Conservation (phyloP, 2,888 invertebrate genomes). For the Parnassius orleans region DNA sequence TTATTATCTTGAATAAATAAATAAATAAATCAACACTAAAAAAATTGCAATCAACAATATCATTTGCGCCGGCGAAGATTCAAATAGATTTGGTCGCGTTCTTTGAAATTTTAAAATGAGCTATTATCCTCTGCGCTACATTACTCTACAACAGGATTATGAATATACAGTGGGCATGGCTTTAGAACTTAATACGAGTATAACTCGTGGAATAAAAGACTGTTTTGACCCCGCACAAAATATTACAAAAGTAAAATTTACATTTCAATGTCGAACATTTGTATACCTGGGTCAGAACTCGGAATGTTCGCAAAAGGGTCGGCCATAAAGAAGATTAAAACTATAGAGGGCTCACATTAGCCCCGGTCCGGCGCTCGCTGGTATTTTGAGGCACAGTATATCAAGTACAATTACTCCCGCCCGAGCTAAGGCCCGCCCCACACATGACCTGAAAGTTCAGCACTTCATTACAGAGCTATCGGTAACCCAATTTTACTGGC, state of each 20-base stretch:
- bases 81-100: too few relatives aligned
- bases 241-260: conserved; percentile 12
- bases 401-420: conserved; percentile 58
- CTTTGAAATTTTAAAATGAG: too few relatives aligned
- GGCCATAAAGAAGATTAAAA: conserved; percentile 76
- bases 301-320: conserved; percentile 56
- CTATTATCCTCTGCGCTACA: too few relatives aligned
- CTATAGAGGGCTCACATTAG: conserved; percentile 62
- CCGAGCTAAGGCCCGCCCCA: conserved; percentile 40
- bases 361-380: conserved; percentile 39
- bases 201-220: too few relatives aligned
- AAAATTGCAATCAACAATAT: too few relatives aligned
- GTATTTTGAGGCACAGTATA: conserved; percentile 55
- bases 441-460: conserved; percentile 73
- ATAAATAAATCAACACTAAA: too few relatives aligned
- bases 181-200: too few relatives aligned
- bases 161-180: too few relatives aligned
- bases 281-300: conserved; percentile 26
- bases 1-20: too few relatives aligned
- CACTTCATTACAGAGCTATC: conserved; percentile 68
- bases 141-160: too few relatives aligned
- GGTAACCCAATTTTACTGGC: conserved; percentile 52
- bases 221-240: not conserved
- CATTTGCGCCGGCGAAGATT: too few relatives aligned
- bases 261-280: conserved; percentile 19